Evolutionary conservation across 2,888 invertebrate species (phyloP).

Genomic region (Nomada ferruginata): DNA sequence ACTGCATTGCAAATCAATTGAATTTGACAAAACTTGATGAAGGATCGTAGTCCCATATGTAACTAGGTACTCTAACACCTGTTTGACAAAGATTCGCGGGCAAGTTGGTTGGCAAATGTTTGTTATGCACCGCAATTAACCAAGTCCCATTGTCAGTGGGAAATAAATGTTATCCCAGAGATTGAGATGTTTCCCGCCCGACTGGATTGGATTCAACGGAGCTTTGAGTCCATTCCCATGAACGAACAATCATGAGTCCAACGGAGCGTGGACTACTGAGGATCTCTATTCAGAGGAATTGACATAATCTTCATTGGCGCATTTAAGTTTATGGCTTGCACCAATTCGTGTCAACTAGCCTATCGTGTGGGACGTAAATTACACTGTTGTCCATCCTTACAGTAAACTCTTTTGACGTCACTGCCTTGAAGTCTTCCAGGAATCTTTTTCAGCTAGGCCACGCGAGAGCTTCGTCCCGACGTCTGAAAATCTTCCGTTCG

Average conservation of each 20-base stretch:
- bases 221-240: background rate
- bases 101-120: too few relatives aligned
- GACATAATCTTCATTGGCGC: constrained; percentile 26
- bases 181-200: too few relatives aligned
- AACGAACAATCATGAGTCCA: background rate
- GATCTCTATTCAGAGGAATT: constrained; percentile 11
- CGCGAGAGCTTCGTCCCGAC: background rate
- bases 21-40: too few relatives aligned
- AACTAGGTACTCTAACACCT: too few relatives aligned
- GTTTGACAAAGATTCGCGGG: too few relatives aligned
- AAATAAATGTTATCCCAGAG: too few relatives aligned
- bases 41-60: too few relatives aligned
- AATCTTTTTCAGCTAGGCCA: background rate
- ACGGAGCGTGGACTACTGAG: background rate
- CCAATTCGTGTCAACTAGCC: constrained; percentile 36
- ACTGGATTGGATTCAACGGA: background rate
- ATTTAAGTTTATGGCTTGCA: constrained; percentile 32
- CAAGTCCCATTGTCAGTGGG: too few relatives aligned
- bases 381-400: background rate
- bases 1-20: too few relatives aligned
- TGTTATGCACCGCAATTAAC: too few relatives aligned
- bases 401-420: constrained; percentile 32
- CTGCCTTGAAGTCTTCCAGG: background rate
- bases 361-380: constrained; percentile 39
- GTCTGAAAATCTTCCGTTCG: too few relatives aligned